A percentile compares a stretch with the other conserved stretches of the same genome.
Conservation (phyloP, 1,140 invertebrate genomes). For the Pararge aegeria region DNA sequence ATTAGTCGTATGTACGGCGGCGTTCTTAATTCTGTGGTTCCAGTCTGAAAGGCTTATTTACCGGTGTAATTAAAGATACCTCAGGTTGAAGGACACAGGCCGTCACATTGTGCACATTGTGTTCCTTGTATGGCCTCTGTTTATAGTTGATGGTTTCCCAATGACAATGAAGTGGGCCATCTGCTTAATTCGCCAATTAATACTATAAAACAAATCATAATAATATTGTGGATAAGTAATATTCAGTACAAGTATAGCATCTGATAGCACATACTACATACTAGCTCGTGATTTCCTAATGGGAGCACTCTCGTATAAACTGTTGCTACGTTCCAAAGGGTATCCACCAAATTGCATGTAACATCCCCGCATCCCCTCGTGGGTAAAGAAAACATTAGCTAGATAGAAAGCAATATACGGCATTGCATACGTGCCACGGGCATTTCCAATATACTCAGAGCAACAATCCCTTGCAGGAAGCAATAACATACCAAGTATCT, state of each 20-base stretch:
- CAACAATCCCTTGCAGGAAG: not conserved
- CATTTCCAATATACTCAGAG: slow-evolving; percentile 7
- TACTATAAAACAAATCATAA: too few relatives aligned
- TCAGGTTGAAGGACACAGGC: too few relatives aligned
- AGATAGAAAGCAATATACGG: slow-evolving; percentile 12
- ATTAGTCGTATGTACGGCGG: too few relatives aligned
- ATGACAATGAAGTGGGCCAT: too few relatives aligned
- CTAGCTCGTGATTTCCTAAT: slow-evolving; percentile 5
- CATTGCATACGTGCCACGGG: slow-evolving; percentile 11
- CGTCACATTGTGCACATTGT: too few relatives aligned
- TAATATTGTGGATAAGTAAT: too few relatives aligned
- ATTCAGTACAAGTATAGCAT: not conserved
- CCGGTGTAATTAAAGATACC: too few relatives aligned
- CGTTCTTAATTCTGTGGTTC: too few relatives aligned
- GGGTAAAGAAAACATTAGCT: slow-evolving; percentile 11
- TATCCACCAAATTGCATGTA: slow-evolving; percentile 9
- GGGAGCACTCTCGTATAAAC: slow-evolving; percentile 4
- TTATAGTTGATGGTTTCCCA: too few relatives aligned
- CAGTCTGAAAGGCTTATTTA: too few relatives aligned
- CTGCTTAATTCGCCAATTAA: too few relatives aligned
- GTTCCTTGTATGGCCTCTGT: too few relatives aligned
- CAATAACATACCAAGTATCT: not conserved
- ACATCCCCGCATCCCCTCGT: slow-evolving; percentile 4
- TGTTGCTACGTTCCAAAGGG: slow-evolving; percentile 6
- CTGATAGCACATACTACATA: not conserved